Base-by-base conservation (phyloP, 2,797 vertebrate genomes). In the Phoxinus dragarum region DNA sequence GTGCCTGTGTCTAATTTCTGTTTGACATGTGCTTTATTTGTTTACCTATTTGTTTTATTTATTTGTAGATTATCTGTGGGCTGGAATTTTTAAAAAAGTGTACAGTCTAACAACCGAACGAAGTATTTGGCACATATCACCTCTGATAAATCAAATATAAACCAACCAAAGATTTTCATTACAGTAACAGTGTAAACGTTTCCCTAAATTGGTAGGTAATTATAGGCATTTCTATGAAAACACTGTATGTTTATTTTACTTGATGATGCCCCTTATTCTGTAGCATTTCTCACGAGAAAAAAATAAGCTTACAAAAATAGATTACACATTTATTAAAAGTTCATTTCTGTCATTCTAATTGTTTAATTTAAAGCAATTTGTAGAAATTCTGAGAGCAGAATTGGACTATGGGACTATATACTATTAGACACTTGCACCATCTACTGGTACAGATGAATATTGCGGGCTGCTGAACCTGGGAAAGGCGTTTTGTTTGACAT, bases 341-440 rank as follows among this genome's bases (percentile, higher is more conserved):
- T 38, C 1, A 68, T 14, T 31, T 21, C 27, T 79, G 17, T 21
- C 6, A 42, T 67, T 61, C 4, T 40, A n/a, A 77, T 40, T 5
- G 49, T 52, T 52, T 52, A 2, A 19, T 74, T 52, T 34, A 34
- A 52, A 74, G 47, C 44, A 4, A 31, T 21, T 36, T 77, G 21
- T 38, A 17, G 5, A 59, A 10, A 2, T 3, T 6, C 6, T 59
- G 34, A 40, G 31, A 21, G 31, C 66, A 36, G 17, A n/a, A 9
- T 23, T 59, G 16, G 27, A 34, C 68, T 56, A 44, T 69, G 11
- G 27, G 27, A 27, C 27, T 27, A 68, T 81, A n/a, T 21, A 36
- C 69, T 67, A 47, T 69, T 6, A 78, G 81, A 78, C 75, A 73
- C 47, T 77, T 68, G 36, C 81, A 27, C 81, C 81, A 87, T 86